Base-by-base conservation (phyloP, 35 echinoderm and acorn worm genomes). In the Amphiura filiformis region DNA sequence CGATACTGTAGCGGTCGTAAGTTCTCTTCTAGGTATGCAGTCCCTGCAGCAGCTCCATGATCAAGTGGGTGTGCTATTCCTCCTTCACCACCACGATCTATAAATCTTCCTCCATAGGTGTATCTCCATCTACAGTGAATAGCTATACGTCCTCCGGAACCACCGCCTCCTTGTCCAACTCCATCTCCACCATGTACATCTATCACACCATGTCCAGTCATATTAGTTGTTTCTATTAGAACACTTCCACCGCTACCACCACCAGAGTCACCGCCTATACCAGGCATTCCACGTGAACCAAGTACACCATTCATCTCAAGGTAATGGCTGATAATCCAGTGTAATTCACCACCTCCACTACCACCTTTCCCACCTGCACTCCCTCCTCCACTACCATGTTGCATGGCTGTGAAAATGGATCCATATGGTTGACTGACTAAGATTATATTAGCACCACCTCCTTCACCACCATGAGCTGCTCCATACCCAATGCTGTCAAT, bases 131-230 rank as follows among this genome's bases (percentile, higher is more conserved):
- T 86, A 87, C 94, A 97, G 81, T 92, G 94, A 41, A 97, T 90
- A 44, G 90, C 94, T 80, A 90, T 81, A 41, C 94, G 80, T 36
- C 94, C 94, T 37, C 94, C 94, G 14, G 94, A 64, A 23, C 94
- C 94, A 35, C 94, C 94, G 78, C 94, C 78, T 42, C 91, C 94
- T 76, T 13, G 37, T n/a, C 78, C 91, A 75, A 77, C 36, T 31
- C 52, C 94, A 79, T 93, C 80, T 81, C 88, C 94, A 78, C 84
- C 91, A 39, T 42, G 84, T 32, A 90, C 91, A 80, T 86, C 86
- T 34, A 88, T 93, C 81, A 83, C 85, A 32, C 94, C 94, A 93
- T 97, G 94, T n/a, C 94, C 94, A 65, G 94, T 97, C 65, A 97
- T 90, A 40, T 97, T 97, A 23, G 94, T 97, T 12, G 84, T 86